Percentiles rank a stretch among this genome's conserved stretches.
phyloP scores from a whole-genome alignment of 2,797 vertebrate species.

The Pangasius larnaudii region DNA sequence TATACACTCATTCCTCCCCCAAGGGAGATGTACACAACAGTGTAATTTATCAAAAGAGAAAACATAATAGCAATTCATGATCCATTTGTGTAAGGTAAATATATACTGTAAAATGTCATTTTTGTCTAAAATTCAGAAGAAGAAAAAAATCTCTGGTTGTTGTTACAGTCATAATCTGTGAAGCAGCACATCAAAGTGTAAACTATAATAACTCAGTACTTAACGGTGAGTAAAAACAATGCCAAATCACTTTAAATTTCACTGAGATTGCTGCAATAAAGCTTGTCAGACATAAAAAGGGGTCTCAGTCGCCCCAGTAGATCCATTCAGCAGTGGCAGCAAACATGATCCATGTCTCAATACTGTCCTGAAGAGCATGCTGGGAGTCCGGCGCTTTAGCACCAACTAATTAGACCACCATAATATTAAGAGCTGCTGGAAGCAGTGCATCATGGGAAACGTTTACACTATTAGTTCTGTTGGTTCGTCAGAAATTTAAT shows the following conservation, averaged over 20 bases:
- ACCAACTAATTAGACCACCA: conserved; percentile 67
- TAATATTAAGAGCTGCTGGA: conserved; percentile 64
- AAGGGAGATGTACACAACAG: conserved; percentile 4
- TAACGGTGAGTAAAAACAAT: conserved; percentile 53
- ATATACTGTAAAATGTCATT: background rate
- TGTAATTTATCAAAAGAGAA: conserved; percentile 18
- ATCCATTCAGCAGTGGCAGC: conserved; percentile 58
- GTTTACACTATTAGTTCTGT: conserved; percentile 59
- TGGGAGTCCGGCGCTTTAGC: conserved; percentile 60
- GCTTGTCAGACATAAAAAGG: conserved; percentile 58
- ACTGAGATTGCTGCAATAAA: conserved; percentile 60
- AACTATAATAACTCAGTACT: conserved; percentile 48
- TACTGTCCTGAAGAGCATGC: conserved; percentile 62
- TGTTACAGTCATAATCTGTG: conserved; percentile 45
- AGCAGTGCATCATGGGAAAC: conserved; percentile 66
- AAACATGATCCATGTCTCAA: conserved; percentile 65
- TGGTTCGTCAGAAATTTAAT: conserved; percentile 57
- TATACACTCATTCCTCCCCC: background rate
- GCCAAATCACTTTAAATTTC: conserved; percentile 58
- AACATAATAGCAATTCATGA: conserved; percentile 19
- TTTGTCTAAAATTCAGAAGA: background rate
- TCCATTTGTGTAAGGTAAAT: conserved; percentile 12
- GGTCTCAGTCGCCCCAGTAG: conserved; percentile 55
- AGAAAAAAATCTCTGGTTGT: conserved; percentile 36
- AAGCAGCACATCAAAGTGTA: conserved; percentile 51